Evolutionary conservation across 1,140 invertebrate species (phyloP).

Genomic region (Papilio glaucus): DNA sequence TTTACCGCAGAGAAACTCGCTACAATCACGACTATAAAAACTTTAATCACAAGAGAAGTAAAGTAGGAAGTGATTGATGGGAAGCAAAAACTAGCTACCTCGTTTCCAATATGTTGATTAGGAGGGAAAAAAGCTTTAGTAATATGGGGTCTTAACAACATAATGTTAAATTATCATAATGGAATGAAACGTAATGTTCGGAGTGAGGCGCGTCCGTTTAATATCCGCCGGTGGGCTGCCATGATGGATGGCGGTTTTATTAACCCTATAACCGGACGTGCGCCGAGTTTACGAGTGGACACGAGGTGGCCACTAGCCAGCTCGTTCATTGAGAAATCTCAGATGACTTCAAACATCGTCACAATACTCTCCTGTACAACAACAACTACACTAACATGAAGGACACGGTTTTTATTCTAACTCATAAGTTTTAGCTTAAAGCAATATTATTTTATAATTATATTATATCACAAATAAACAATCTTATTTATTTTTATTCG

Average conservation of each 20-base stretch:
- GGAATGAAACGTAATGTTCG: conserved; percentile 63
- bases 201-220: conserved; percentile 75
- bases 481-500: too few species aligned
- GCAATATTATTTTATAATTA: too few species aligned
- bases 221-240: conserved; percentile 70
- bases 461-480: too few species aligned
- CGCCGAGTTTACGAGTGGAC: conserved; percentile 61
- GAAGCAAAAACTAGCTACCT: background rate
- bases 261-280: conserved; percentile 61
- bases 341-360: conserved; percentile 41
- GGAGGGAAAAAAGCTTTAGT: conserved; percentile 46
- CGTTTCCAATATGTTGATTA: conserved; percentile 24
- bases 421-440: too few species aligned
- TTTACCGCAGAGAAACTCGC: background rate
- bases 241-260: conserved; percentile 75
- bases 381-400: conserved; percentile 6
- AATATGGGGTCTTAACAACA: conserved; percentile 46
- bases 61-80: conserved; percentile 17
- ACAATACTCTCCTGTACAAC: conserved; percentile 34
- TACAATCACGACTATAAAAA: conserved; percentile 2
- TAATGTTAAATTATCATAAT: conserved; percentile 59
- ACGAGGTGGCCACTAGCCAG: conserved; percentile 50
- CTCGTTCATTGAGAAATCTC: conserved; percentile 54
- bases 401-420: conserved; percentile 12
- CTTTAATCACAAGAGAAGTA: background rate